Evolutionary conservation across 1,140 invertebrate species (phyloP), one percentile per base, ranked within the genome.

Genomic region (Tribolium madens): DNA sequence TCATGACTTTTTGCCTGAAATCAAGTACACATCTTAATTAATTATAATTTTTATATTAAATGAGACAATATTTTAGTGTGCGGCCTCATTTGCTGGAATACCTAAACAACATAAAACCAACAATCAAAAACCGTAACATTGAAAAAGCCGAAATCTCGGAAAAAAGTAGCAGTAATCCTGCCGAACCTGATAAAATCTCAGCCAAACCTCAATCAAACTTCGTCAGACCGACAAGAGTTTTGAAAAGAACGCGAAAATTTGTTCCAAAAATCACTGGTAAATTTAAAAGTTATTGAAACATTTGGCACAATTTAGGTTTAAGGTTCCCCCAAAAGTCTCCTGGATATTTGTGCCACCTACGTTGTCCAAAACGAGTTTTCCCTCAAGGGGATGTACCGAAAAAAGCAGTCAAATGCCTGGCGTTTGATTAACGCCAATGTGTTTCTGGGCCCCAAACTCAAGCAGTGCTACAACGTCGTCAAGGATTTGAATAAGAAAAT

Each of bases 401-500:
- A 50, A 36, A 80, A 79, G 60, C 83, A 81, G 33, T 73, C 79
- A 1, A 48, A 76, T 33, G 80, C 79, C n/a, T 84, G 82, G 83
- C 79, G 64, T 5, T 33, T 80, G 15, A 73, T 84, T 1, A 80
- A 83, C 48, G 74, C 70, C 10, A 79, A 82, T 21, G 74, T 75
- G 5, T 77, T 64, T 18, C 46, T 10, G 15, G 73, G 48, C 21
- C 18, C 71, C n/a, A 42, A 70, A 10, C 73, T 81, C 18, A 33
- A 77, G 18, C 48, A 79, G 15, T 82, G 80, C 64, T 83, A 84
- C 48, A 70, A 70, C 15, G 76, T 80, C n/a, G 15, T 83, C 2
- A 78, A 78, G n/a, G 82, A 84, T 77, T 64, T 83, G 50, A 82
- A 84, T 52, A 84, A 80, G 68, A 84, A 84, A 68, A 53, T 69